Percentiles rank a stretch among this genome's conserved stretches.
phyloP scores from a whole-genome alignment of 2,888 invertebrate species.

The Zelleria hepariella region DNA sequence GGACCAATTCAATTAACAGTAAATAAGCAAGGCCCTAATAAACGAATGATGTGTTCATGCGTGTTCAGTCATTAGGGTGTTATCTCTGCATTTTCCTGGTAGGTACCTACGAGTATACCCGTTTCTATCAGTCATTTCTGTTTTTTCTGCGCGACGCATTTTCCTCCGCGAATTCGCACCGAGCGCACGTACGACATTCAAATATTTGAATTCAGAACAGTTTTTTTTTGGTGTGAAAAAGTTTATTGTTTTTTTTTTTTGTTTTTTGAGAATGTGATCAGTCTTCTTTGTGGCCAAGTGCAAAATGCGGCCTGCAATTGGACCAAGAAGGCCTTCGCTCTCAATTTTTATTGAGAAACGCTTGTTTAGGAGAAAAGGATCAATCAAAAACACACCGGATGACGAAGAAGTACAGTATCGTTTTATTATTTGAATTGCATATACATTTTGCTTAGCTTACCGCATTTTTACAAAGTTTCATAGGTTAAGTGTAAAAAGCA shows the following conservation, averaged over 20 bases:
- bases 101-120: slow-evolving; percentile 39
- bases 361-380: neutral
- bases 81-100: slow-evolving; percentile 39
- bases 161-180: slow-evolving; percentile 51
- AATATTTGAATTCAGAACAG: neutral
- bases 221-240: neutral
- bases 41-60: neutral
- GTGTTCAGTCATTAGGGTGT: neutral
- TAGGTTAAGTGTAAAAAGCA: neutral
- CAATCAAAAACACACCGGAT: neutral
- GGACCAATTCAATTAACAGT: neutral
- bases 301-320: neutral
- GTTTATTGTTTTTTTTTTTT: neutral
- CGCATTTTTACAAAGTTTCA: neutral
- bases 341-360: neutral
- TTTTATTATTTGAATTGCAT: neutral
- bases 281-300: neutral
- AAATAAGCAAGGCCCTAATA: neutral
- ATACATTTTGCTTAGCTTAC: neutral
- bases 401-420: neutral
- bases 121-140: slow-evolving; percentile 22
- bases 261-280: neutral
- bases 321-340: neutral
- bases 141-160: slow-evolving; percentile 49
- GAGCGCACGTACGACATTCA: slow-evolving; percentile 37